A percentile compares a stretch with the other conserved stretches of the same genome.
phyloP scores from a whole-genome alignment of 1,140 invertebrate species.

The Probaryconus sp. region DNA sequence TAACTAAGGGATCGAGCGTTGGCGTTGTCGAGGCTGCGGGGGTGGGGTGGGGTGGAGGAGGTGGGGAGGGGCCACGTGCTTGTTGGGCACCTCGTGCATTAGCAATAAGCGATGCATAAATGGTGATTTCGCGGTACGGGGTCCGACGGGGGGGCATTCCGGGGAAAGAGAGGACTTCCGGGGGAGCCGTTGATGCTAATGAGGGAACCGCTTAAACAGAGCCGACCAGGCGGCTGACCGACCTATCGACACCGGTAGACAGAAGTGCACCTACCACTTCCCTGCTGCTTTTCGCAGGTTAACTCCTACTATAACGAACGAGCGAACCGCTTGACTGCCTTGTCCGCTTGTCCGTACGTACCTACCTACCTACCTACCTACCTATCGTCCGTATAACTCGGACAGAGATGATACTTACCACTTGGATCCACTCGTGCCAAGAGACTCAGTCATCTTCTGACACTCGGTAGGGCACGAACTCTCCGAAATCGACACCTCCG shows the following conservation, averaged over 20 bases:
- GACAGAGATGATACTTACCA: slow-evolving; percentile 69
- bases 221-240: slow-evolving; percentile 52
- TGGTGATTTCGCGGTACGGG: slow-evolving; percentile 68
- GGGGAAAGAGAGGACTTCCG: too few relatives aligned
- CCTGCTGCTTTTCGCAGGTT: slow-evolving; percentile 68
- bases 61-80: slow-evolving; percentile 70
- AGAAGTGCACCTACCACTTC: slow-evolving; percentile 70
- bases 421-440: slow-evolving; percentile 62
- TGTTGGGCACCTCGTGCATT: too few relatives aligned
- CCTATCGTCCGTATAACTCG: slow-evolving; percentile 61
- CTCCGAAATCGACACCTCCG: slow-evolving; percentile 27
- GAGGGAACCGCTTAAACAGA: slow-evolving; percentile 22
- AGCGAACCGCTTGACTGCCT: slow-evolving; percentile 62
- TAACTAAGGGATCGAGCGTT: slow-evolving; percentile 51
- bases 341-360: slow-evolving; percentile 53
- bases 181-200: too few relatives aligned
- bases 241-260: slow-evolving; percentile 63
- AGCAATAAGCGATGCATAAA: slow-evolving; percentile 24
- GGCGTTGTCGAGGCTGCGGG: slow-evolving; percentile 58
- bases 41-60: slow-evolving; percentile 60
- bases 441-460: slow-evolving; percentile 73
- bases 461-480: slow-evolving; percentile 69
- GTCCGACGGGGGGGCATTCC: too few relatives aligned
- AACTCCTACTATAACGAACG: slow-evolving; percentile 70
- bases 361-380: slow-evolving; percentile 66